Evolutionary conservation across 2,888 invertebrate species (phyloP).

Genomic region (Crossocerus cetratus): DNA sequence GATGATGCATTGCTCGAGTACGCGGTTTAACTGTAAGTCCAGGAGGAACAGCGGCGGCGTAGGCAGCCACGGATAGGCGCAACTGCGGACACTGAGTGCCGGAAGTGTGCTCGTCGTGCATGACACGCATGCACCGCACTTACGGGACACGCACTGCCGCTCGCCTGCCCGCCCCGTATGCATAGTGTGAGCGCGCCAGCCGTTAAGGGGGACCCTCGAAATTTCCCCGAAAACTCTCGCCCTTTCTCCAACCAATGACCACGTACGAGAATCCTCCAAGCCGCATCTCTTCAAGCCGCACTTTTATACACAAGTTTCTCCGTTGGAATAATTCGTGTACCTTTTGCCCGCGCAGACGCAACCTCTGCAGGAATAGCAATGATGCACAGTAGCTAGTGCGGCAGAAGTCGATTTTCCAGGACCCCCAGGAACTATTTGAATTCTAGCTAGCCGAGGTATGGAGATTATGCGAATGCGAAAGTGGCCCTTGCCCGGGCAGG

Average conservation of each 20-base stretch:
- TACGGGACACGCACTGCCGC: conserved; percentile 48
- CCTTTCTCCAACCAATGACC: too few relatives aligned
- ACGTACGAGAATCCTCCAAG: too few relatives aligned
- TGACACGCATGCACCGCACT: conserved; percentile 60
- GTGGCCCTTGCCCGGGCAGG: conserved; percentile 27
- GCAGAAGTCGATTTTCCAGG: conserved; percentile 17
- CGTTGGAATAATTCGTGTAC: too few relatives aligned
- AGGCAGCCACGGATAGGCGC: conserved; percentile 43
- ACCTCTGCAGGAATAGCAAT: too few relatives aligned
- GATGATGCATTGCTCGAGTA: conserved; percentile 22
- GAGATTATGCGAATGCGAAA: conserved; percentile 24
- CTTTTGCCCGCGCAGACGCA: too few relatives aligned
- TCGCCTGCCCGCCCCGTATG: conserved; percentile 36
- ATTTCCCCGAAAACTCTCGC: neutral
- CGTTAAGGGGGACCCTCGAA: conserved; percentile 40
- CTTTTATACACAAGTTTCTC: too few relatives aligned
- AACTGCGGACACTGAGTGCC: conserved; percentile 54
- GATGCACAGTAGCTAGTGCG: too few relatives aligned
- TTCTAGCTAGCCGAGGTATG: conserved; percentile 7
- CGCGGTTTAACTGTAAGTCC: conserved; percentile 34
- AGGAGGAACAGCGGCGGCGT: conserved; percentile 28
- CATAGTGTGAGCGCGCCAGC: conserved; percentile 36
- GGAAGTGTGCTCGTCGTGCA: conserved; percentile 61
- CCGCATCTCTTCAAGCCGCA: too few relatives aligned
- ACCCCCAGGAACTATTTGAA: conserved; percentile 29